These are phyloP conservation scores for Delichon dasypus DNA, from an alignment of 2,797 vertebrate species.

Conservation along the genomic window DNA sequence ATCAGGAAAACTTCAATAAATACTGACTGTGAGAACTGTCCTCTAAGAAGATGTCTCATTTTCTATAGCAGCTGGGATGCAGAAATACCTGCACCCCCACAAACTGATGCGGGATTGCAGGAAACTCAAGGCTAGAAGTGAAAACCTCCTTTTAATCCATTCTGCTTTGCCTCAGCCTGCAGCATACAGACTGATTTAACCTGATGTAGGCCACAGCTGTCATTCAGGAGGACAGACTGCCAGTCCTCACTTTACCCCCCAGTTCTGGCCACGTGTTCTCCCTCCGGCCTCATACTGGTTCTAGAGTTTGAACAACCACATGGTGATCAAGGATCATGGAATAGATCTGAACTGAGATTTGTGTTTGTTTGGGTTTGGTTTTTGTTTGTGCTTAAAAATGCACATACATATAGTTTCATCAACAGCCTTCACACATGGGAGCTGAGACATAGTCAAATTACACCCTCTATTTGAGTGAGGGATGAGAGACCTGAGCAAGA, in stretches of 20 bases:
- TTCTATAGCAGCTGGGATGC: background rate
- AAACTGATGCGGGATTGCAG: background rate
- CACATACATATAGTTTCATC: background rate
- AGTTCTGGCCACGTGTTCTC: background rate
- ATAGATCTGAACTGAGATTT: background rate
- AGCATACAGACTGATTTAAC: conserved; percentile 13
- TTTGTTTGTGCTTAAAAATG: conserved; percentile 12
- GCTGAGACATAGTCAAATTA: conserved; percentile 62
- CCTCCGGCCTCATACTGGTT: background rate
- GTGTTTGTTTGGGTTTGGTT: background rate
- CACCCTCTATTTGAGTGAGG: conserved; percentile 64
- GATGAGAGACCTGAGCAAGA: conserved; percentile 66
- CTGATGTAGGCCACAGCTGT: conserved; percentile 46
- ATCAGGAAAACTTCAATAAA: background rate
- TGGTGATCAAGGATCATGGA: background rate
- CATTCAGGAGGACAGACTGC: conserved; percentile 55
- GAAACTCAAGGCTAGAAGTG: conserved; percentile 1
- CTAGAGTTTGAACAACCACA: background rate
- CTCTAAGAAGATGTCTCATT: background rate
- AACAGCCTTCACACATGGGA: conserved; percentile 41
- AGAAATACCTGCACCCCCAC: background rate
- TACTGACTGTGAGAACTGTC: background rate
- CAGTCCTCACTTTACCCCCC: conserved; percentile 39
- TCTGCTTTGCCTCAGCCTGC: conserved; percentile 13
- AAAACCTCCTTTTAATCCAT: conserved; percentile 48